Percentiles rank a stretch among this genome's conserved stretches.
Conservation (phyloP, 2,113 vertebrate species). For the Craseonycteris thonglongyai region DNA sequence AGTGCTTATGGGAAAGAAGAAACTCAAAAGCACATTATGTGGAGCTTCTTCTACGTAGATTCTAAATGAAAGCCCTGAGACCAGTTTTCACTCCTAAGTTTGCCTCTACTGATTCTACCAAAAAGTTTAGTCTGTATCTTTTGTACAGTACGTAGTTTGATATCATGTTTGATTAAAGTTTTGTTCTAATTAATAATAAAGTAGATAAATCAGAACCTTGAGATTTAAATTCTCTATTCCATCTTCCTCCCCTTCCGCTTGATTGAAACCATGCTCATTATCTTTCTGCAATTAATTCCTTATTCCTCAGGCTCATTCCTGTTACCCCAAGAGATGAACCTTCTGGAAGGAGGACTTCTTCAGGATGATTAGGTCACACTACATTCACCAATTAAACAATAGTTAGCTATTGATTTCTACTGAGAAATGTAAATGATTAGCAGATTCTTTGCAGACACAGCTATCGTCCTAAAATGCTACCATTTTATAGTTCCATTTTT, state of each 20-base stretch:
- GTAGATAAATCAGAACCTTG: conserved; percentile 50
- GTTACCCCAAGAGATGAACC: conserved; percentile 31
- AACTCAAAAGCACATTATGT: not conserved
- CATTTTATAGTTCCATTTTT: conserved; percentile 47
- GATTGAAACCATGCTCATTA: conserved; percentile 54
- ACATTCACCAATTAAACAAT: conserved; percentile 53
- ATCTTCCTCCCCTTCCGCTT: not conserved
- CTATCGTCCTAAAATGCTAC: conserved; percentile 6
- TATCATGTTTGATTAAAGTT: conserved; percentile 56
- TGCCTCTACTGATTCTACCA: not conserved
- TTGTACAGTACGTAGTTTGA: conserved; percentile 18
- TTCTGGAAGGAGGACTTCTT: conserved; percentile 29
- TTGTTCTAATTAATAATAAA: conserved; percentile 65
- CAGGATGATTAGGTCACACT: conserved; percentile 49
- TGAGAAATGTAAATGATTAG: conserved; percentile 49
- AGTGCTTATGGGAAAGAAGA: not conserved
- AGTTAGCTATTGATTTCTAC: conserved; percentile 51
- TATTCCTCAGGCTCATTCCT: conserved; percentile 47
- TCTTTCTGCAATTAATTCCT: conserved; percentile 63
- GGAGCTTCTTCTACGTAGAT: not conserved
- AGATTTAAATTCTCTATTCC: conserved; percentile 38
- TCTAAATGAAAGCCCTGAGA: not conserved
- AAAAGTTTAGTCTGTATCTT: conserved; percentile 15
- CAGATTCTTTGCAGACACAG: not conserved
- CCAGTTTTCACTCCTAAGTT: not conserved